Conservation (phyloP, 2,797 vertebrate genomes). For the Parauchenoglanis punctatus region DNA sequence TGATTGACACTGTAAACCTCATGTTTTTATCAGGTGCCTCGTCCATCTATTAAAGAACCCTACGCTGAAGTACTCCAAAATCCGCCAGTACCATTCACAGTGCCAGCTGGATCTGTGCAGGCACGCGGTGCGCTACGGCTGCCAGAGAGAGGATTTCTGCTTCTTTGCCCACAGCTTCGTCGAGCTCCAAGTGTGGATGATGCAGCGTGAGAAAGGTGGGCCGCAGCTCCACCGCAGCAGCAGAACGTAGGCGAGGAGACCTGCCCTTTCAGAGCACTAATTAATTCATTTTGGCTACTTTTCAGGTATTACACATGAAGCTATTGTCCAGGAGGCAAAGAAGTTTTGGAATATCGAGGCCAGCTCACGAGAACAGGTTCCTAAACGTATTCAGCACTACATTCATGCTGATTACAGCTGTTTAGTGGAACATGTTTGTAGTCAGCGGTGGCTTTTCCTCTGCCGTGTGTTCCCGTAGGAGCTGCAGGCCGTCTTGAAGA, state of each 20-base stretch:
- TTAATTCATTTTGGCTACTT: not conserved
- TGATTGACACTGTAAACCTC: not conserved
- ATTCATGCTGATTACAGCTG: not conserved
- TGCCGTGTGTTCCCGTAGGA: conserved; percentile 56
- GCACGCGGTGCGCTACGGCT: conserved; percentile 94
- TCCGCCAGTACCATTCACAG: conserved; percentile 78
- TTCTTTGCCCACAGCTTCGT: conserved; percentile 96
- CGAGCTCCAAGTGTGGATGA: conserved; percentile 96
- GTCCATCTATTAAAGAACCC: conserved; percentile 93
- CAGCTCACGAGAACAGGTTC: conserved; percentile 82
- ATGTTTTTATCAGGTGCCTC: conserved; percentile 83
- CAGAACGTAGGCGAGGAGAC: too few relatives aligned
- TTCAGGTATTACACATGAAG: conserved; percentile 87
- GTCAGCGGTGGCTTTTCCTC: not conserved
- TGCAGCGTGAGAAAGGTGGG: conserved; percentile 89
- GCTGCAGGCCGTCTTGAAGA: conserved; percentile 75
- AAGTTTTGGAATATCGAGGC: conserved; percentile 85
- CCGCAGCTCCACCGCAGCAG: rapidly evolving
- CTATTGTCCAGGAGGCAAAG: conserved; percentile 88
- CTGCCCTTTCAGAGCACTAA: too few relatives aligned
- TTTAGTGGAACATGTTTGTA: conserved; percentile 28
- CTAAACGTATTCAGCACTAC: not conserved
- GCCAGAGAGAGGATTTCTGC: conserved; percentile 90
- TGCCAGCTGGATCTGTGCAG: conserved; percentile 92
- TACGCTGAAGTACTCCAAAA: conserved; percentile 92